A percentile compares a stretch with the other conserved stretches of the same genome.
Evolutionary conservation across 2,888 invertebrate species (phyloP).

Genomic region (Torymus tubicola): DNA sequence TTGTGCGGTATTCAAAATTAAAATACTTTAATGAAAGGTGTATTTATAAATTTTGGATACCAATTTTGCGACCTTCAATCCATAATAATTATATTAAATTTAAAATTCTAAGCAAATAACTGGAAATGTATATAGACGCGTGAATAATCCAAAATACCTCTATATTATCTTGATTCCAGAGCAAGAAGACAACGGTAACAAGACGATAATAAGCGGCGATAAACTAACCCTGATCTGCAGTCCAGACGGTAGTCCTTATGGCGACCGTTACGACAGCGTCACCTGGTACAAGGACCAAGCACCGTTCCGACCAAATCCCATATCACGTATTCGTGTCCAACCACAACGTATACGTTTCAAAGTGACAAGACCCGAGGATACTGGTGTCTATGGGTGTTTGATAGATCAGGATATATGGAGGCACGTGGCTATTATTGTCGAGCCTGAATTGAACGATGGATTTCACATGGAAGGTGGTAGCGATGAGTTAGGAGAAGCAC

Average conservation of each 20-base stretch:
- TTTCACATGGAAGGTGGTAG: conserved; percentile 64
- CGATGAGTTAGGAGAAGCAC: conserved; percentile 65
- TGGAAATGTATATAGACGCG: too few relatives aligned
- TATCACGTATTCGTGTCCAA: conserved; percentile 63
- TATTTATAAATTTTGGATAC: too few relatives aligned
- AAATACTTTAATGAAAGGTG: too few relatives aligned
- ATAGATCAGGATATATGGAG: conserved; percentile 61
- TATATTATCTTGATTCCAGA: conserved; percentile 16
- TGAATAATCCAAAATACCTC: too few relatives aligned
- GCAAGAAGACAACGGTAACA: conserved; percentile 55
- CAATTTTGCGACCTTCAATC: too few relatives aligned
- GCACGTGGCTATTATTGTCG: conserved; percentile 68
- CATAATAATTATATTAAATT: too few relatives aligned
- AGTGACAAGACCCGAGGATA: conserved; percentile 65
- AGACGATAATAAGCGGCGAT: conserved; percentile 65
- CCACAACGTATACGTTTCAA: conserved; percentile 69
- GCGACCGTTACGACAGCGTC: conserved; percentile 59
- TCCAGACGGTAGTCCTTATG: conserved; percentile 57
- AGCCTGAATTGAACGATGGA: conserved; percentile 66
- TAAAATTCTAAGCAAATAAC: too few relatives aligned
- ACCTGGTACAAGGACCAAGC: conserved; percentile 71
- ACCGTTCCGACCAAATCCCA: conserved; percentile 56
- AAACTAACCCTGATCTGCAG: conserved; percentile 69
- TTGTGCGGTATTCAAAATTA: too few relatives aligned
- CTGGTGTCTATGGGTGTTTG: conserved; percentile 69